Evolutionary conservation across 2,797 vertebrate species (phyloP).

Genomic region (Saguinus oedipus): DNA sequence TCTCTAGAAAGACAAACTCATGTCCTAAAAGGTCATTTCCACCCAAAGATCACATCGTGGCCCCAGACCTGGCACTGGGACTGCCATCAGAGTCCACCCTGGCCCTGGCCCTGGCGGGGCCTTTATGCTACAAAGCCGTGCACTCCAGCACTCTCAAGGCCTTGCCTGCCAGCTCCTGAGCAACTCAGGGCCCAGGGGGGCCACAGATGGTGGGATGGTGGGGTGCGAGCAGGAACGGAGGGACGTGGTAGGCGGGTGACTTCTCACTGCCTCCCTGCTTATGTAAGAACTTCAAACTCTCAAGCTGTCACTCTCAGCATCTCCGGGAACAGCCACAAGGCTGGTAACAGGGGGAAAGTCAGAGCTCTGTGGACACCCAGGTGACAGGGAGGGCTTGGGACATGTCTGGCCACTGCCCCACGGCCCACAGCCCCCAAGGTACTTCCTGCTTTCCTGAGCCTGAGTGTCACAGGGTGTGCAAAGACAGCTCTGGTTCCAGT

Average conservation of each 20-base stretch:
- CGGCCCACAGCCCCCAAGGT: rapidly evolving
- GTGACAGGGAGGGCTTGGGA: background rate
- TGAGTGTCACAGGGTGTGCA: background rate
- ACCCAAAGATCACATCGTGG: rapidly evolving
- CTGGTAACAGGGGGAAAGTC: background rate
- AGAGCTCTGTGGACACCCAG: background rate
- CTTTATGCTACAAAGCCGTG: background rate
- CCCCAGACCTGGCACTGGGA: background rate
- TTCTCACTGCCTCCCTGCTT: background rate
- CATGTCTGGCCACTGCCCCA: rapidly evolving
- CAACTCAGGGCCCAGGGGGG: background rate
- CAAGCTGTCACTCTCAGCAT: background rate
- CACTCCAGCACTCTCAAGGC: rapidly evolving
- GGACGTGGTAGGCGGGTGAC: background rate
- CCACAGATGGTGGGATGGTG: rapidly evolving
- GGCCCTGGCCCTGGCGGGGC: background rate
- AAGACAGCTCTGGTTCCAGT: background rate
- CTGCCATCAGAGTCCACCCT: rapidly evolving
- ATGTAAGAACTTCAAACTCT: background rate
- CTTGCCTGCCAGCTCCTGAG: background rate
- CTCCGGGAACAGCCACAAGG: background rate
- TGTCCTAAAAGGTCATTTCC: background rate
- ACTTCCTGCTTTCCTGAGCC: background rate
- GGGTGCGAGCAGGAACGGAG: rapidly evolving
- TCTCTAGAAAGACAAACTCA: background rate